Percentiles rank a stretch among this genome's conserved stretches.
These are phyloP conservation scores for Diarsia dahlii DNA, from an alignment of 2,888 invertebrate genomes.

Conservation along the genomic window DNA sequence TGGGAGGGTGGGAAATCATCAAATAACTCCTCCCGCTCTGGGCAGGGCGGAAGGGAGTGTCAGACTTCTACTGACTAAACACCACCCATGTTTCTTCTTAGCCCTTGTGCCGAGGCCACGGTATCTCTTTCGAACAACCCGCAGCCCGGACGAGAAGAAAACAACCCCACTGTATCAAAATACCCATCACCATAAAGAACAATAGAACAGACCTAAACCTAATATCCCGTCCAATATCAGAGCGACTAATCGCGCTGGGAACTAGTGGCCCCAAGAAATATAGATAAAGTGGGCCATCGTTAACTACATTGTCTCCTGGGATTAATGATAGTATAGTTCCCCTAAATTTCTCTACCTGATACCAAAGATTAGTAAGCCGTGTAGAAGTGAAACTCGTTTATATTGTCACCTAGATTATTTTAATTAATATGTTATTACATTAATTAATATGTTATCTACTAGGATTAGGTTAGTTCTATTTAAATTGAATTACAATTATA, in stretches of 20 bases:
- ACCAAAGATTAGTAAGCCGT: slow-evolving; percentile 30
- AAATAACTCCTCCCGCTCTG: too few relatives aligned
- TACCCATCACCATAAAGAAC: slow-evolving; percentile 20
- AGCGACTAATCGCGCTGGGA: slow-evolving; percentile 72
- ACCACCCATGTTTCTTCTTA: too few relatives aligned
- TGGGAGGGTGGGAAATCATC: too few relatives aligned
- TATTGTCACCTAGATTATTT: not conserved
- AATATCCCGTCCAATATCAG: slow-evolving; percentile 71
- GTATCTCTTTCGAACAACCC: too few relatives aligned
- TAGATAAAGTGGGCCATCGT: slow-evolving; percentile 84
- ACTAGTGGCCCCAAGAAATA: slow-evolving; percentile 72
- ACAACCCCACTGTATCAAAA: slow-evolving; percentile 3
- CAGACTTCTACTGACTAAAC: too few relatives aligned
- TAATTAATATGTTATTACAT: too few relatives aligned
- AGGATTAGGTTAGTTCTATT: not conserved
- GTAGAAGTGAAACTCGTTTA: not conserved
- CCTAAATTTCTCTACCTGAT: slow-evolving; percentile 74
- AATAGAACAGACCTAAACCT: slow-evolving; percentile 59
- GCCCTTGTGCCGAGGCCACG: too few relatives aligned
- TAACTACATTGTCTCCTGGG: slow-evolving; percentile 82
- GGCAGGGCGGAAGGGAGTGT: too few relatives aligned
- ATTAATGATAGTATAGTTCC: slow-evolving; percentile 81
- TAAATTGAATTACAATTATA: not conserved
- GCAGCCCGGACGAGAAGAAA: too few relatives aligned
- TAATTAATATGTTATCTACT: too few relatives aligned